Base-by-base conservation (phyloP, 2,888 invertebrate genomes). In the Caenorhabditis afra region DNA sequence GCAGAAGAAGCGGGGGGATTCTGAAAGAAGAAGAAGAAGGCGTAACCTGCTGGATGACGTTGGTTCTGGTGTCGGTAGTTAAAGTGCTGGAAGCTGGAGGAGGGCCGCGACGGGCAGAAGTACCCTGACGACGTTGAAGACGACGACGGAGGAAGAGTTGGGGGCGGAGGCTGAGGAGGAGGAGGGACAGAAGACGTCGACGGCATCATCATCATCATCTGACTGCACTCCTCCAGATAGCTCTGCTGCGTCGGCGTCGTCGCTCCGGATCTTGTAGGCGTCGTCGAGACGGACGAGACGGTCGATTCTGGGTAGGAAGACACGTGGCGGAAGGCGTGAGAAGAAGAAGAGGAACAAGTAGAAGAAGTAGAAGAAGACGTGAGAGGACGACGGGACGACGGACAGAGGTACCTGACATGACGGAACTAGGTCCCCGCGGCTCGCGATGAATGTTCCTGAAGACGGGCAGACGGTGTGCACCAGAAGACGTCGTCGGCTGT, bases 221-320 rank as follows among this genome's bases (percentile, higher is more conserved):
- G 37, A 29, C 29, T 29, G 7, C 3, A 29, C 29, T 29, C 29
- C 29, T 29, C 29, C 29, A 7, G 3, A 7, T 57, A 71, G 37
- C 45, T 71, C 55, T 71, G 71, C 14, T 71, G 71, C 10, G 71
- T 71, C 29, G 71, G 71, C 47, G 71, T 71, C 57, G 71, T 62
- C 3, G 71, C 57, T 62, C 71, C 71, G 35, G 71, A 71, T 10
- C 71, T 47, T 41, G 71, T 71, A 2, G 71, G 71, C 29, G 71
- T 71, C 14, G 71, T 59, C 50, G 58, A 71, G 14, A 35, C 41
- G n/a, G 71, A 71, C 37, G 71, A 71, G 41, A 58, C 23, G 22
- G 64, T 39, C 23, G 65, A 68, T 68, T 71, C 71, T 71, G 62
- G 18, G 70, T 29, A 29, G 3, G 29, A 29, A 5, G 62, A 45